Conservation (phyloP, 2,113 vertebrate species). For the Cepphus grylle region DNA sequence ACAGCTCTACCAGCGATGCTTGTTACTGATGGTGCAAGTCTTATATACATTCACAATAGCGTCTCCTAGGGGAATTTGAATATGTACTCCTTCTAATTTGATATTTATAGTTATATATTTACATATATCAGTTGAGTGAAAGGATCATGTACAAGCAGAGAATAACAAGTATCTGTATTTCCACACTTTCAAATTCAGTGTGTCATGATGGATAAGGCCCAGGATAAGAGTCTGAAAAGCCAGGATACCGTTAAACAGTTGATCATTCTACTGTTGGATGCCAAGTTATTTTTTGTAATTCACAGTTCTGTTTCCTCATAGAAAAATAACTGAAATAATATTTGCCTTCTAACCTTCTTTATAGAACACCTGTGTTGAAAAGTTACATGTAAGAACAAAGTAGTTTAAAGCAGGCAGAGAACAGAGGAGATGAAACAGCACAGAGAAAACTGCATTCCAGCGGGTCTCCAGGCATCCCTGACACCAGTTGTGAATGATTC, state of each 20-base stretch:
- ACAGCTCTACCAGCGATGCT: neutral
- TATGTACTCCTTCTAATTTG: neutral
- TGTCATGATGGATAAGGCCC: neutral
- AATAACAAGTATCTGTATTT: neutral
- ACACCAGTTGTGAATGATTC: neutral
- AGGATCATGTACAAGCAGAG: neutral
- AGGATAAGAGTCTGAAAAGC: neutral
- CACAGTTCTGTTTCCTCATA: neutral
- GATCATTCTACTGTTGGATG: neutral
- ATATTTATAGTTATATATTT: neutral
- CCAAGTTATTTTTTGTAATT: neutral
- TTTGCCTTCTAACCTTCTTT: neutral
- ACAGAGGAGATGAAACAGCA: neutral
- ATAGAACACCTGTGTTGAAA: neutral
- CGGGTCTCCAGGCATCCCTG: neutral
- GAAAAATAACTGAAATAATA: neutral
- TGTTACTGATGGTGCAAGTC: neutral
- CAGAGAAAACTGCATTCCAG: neutral
- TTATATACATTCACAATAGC: neutral
- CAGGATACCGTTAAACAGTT: neutral
- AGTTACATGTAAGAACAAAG: neutral
- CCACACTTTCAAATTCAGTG: neutral
- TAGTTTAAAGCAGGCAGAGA: neutral
- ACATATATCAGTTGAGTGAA: neutral
- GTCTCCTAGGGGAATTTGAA: neutral